phyloP scores from a whole-genome alignment of 2,888 invertebrate species.

The Suillia variegata region DNA sequence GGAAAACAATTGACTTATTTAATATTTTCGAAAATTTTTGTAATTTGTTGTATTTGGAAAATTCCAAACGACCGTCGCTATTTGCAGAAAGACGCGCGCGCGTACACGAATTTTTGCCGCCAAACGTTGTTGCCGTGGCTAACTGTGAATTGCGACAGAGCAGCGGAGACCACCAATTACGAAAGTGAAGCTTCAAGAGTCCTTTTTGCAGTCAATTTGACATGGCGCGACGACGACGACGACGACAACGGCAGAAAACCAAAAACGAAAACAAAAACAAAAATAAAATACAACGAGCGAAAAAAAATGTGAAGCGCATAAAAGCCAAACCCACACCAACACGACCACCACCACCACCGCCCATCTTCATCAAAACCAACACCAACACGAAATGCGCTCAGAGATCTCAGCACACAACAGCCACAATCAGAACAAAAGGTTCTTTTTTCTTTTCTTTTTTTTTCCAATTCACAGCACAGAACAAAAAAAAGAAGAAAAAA shows the following conservation, averaged over 20 bases:
- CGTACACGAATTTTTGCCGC: too few relatives aligned
- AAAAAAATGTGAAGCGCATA: constrained; percentile 26
- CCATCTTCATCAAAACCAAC: not conserved
- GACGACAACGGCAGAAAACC: constrained; percentile 15
- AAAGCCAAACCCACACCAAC: constrained; percentile 48
- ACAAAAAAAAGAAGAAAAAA: constrained; percentile 12
- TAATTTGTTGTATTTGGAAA: too few relatives aligned
- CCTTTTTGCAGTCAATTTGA: constrained; percentile 56
- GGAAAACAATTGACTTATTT: too few relatives aligned
- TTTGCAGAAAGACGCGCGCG: constrained; percentile 37
- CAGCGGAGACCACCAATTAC: constrained; percentile 55
- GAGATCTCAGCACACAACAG: too few relatives aligned
- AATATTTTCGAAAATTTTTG: too few relatives aligned
- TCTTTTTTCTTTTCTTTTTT: too few relatives aligned
- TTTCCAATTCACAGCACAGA: constrained; percentile 1
- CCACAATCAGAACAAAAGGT: constrained; percentile 11
- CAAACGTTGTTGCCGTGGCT: constrained; percentile 50
- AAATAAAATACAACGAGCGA: constrained; percentile 17
- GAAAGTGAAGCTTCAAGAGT: constrained; percentile 56
- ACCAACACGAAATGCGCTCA: too few relatives aligned
- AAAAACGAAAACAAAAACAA: constrained; percentile 15
- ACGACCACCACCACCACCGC: constrained; percentile 22
- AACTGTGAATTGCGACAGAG: constrained; percentile 50
- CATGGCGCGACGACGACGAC: constrained; percentile 25
- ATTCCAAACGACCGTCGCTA: constrained; percentile 13